Conservation (phyloP, 2,797 vertebrate genomes). For the Argya squamiceps region DNA sequence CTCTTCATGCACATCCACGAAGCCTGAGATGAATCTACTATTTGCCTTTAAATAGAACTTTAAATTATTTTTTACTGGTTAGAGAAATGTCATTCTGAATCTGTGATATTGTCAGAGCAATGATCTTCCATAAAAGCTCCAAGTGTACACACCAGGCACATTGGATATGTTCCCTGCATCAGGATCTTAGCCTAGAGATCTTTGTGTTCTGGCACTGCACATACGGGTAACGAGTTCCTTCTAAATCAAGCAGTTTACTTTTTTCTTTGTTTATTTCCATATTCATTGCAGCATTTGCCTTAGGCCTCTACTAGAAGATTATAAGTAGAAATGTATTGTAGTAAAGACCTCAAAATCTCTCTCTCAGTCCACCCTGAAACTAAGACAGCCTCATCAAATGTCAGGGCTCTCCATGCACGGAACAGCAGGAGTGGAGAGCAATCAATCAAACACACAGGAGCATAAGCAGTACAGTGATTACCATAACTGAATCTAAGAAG, state of each 20-base stretch:
- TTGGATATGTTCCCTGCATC: background rate
- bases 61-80: background rate
- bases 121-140: background rate
- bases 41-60: background rate
- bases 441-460: background rate
- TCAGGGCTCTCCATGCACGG: background rate
- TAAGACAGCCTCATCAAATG: background rate
- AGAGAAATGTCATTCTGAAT: background rate
- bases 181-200: background rate
- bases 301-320: background rate
- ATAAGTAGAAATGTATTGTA: background rate
- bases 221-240: background rate
- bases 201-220: background rate
- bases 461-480: slow-evolving; percentile 14
- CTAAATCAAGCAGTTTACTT: background rate
- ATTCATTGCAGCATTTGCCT: background rate
- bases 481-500: slow-evolving; percentile 8
- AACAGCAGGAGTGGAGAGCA: background rate
- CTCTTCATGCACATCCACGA: background rate
- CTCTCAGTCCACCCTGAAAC: background rate
- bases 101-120: background rate
- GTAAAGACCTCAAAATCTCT: background rate
- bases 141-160: accelerated
- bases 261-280: slow-evolving; percentile 3
- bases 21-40: background rate